Percentiles rank a stretch among this genome's conserved stretches.
Conservation (phyloP, 2,113 vertebrate genomes). For the Noctilio leporinus region DNA sequence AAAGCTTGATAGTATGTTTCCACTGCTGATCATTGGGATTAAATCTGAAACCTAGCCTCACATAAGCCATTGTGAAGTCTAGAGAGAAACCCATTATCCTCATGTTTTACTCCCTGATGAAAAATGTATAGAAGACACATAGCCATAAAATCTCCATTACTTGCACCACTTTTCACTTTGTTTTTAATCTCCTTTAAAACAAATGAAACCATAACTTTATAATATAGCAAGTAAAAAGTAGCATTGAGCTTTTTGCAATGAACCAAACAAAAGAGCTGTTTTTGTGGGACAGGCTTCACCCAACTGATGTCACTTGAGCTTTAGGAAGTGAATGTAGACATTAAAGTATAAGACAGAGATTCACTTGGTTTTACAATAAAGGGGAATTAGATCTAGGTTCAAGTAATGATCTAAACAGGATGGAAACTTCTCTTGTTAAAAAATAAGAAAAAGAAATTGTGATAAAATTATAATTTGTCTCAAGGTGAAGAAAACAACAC, state of each 20-base stretch:
- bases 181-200: neutral
- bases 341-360: neutral
- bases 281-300: neutral
- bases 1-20: neutral
- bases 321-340: neutral
- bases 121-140: constrained; percentile 1
- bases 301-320: neutral
- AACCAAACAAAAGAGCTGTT: neutral
- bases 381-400: neutral
- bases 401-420: constrained; percentile 6
- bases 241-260: neutral
- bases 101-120: neutral
- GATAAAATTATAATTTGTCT: neutral
- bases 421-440: constrained; percentile 18
- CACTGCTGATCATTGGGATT: neutral
- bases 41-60: constrained; percentile 14
- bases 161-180: neutral
- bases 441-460: neutral
- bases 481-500: neutral
- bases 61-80: neutral
- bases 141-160: neutral
- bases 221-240: neutral
- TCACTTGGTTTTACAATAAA: neutral
- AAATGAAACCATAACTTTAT: neutral
- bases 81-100: neutral